phyloP scores from a whole-genome alignment of 2,113 vertebrate genomes.

The Plecotus auritus region DNA sequence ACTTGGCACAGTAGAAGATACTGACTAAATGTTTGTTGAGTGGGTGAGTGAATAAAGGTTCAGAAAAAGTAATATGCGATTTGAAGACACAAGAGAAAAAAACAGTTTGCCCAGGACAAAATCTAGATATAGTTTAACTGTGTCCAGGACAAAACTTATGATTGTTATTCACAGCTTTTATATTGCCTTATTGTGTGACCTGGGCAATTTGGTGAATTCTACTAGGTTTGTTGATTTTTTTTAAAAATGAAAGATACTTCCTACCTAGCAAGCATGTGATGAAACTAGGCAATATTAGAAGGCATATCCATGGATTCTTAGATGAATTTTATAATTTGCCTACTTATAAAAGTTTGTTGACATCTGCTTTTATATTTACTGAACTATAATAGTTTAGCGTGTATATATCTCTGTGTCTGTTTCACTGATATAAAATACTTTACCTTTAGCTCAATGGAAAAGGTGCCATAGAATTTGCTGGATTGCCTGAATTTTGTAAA shows the following conservation, averaged over 20 bases:
- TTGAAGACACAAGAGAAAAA: constrained; percentile 14
- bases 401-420: neutral
- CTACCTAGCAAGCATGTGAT: neutral
- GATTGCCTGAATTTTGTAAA: neutral
- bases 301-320: constrained; percentile 12
- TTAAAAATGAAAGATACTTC: neutral
- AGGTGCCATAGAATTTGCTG: neutral
- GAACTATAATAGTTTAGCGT: neutral
- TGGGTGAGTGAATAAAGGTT: neutral
- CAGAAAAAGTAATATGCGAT: neutral
- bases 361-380: neutral
- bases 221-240: neutral
- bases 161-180: constrained; percentile 11
- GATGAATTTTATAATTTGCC: constrained; percentile 24
- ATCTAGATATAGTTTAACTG: neutral
- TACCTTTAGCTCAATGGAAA: neutral
- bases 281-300: constrained; percentile 6
- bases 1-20: neutral
- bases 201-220: neutral
- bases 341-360: constrained; percentile 5
- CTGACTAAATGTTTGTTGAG: constrained; percentile 12
- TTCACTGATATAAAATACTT: neutral
- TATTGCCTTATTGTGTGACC: neutral
- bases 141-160: neutral
- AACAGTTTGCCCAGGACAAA: neutral